phyloP scores from a whole-genome alignment of 1,140 invertebrate genomes.

The Chrysoperla carnea region DNA sequence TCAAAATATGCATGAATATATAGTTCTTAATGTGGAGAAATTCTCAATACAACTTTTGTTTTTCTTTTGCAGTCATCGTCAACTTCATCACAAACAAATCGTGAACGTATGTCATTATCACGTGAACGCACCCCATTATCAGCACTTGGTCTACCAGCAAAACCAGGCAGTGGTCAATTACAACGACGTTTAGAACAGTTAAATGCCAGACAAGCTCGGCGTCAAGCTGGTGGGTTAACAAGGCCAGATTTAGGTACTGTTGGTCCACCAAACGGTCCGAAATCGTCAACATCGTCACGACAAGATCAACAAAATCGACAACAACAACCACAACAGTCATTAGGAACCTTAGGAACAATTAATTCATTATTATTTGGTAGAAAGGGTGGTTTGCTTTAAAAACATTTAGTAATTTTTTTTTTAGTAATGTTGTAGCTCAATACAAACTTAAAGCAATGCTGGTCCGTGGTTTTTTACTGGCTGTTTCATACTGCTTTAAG shows the following conservation, averaged over 20 bases:
- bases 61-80: too few relatives aligned
- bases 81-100: too few relatives aligned
- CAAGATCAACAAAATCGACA: conserved; percentile 9
- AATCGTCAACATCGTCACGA: conserved; percentile 20
- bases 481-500: too few relatives aligned
- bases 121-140: conserved; percentile 4
- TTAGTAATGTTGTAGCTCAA: too few relatives aligned
- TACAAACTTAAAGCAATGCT: too few relatives aligned
- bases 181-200: conserved; percentile 23
- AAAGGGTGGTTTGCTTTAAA: conserved; percentile 60
- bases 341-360: conserved; percentile 54
- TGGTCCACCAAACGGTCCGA: conserved; percentile 16
- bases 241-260: conserved; percentile 41
- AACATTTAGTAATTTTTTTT: neutral
- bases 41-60: too few relatives aligned
- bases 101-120: neutral
- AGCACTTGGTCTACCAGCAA: conserved; percentile 28
- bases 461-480: too few relatives aligned
- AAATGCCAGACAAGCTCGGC: conserved; percentile 20
- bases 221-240: conserved; percentile 25
- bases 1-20: too few relatives aligned
- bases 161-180: conserved; percentile 31
- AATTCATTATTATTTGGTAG: conserved; percentile 65
- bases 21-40: too few relatives aligned
- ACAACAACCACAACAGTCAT: conserved; percentile 14